These are phyloP conservation scores for Drosophila macrospina DNA, from an alignment of 2,888 invertebrate species.

Conservation along the genomic window DNA sequence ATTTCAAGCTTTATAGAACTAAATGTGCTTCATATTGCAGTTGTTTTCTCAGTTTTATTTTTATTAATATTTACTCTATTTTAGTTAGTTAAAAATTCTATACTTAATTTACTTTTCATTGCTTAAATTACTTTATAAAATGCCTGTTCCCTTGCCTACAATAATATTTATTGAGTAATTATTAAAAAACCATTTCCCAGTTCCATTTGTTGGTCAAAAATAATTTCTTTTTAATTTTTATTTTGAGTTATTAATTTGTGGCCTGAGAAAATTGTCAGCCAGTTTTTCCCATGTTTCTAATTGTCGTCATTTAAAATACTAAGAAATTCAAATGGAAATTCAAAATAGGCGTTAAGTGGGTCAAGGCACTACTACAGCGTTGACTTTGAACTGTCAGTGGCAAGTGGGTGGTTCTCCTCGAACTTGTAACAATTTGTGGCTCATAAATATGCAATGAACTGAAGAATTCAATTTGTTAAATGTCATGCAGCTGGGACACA, in stretches of 20 bases:
- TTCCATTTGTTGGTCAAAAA: neutral
- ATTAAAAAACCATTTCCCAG: neutral
- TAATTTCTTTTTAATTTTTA: neutral
- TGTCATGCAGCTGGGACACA: slow-evolving; percentile 89
- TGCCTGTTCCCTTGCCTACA: no score
- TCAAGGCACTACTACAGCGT: slow-evolving; percentile 45
- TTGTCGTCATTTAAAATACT: slow-evolving; percentile 1
- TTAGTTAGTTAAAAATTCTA: no score
- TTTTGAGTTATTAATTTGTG: neutral
- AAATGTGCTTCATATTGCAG: no score
- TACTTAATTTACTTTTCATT: no score
- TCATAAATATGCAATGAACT: slow-evolving; percentile 60
- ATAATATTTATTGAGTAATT: neutral
- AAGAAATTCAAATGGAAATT: slow-evolving; percentile 8
- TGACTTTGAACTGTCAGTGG: slow-evolving; percentile 67
- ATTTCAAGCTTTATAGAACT: no score
- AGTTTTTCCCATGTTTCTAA: neutral
- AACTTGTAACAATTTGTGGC: slow-evolving; percentile 64
- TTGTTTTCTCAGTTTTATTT: no score
- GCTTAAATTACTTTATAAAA: no score
- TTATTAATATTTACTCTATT: no score
- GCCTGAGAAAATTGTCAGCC: slow-evolving; percentile 30
- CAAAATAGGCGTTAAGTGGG: slow-evolving; percentile 37
- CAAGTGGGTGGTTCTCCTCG: slow-evolving; percentile 14
- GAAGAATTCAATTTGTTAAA: slow-evolving; percentile 44